These are phyloP conservation scores for Ochropleura plecta DNA, from an alignment of 2,888 invertebrate species.

Conservation along the genomic window DNA sequence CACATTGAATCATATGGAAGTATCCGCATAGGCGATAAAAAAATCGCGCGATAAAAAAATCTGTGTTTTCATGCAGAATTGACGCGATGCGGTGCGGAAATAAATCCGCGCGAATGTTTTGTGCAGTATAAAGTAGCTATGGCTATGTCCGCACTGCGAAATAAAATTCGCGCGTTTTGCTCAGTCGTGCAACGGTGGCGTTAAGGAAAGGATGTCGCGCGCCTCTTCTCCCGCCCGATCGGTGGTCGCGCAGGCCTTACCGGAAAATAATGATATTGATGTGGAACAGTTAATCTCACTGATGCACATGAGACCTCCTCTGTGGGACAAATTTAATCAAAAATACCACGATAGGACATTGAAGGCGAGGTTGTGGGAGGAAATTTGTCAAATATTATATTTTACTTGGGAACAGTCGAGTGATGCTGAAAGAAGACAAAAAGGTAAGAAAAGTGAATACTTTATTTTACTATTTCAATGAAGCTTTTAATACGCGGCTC, in stretches of 20 bases:
- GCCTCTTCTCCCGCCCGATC: slow-evolving; percentile 1
- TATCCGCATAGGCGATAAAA: no score
- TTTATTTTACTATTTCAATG: neutral
- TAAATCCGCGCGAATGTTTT: slow-evolving; percentile 2
- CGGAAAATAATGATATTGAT: neutral
- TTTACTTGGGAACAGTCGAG: neutral
- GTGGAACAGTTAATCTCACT: neutral
- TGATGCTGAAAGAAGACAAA: slow-evolving; percentile 1
- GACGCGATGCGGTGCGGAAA: neutral
- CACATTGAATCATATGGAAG: neutral
- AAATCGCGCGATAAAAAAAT: no score
- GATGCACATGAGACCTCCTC: slow-evolving; percentile 1
- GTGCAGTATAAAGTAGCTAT: slow-evolving; percentile 1
- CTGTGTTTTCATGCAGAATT: neutral
- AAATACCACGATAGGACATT: neutral
- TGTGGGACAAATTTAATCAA: neutral
- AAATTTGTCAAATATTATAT: neutral
- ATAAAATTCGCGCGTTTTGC: neutral
- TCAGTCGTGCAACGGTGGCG: neutral
- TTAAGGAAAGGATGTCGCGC: neutral
- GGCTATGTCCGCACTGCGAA: neutral
- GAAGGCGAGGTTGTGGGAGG: slow-evolving; percentile 2
- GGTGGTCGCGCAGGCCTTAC: neutral
- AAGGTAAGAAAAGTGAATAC: slow-evolving; percentile 3
- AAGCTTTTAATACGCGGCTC: neutral